Base-by-base conservation (phyloP, 2,888 invertebrate genomes). In the Cataglyphis rosenhaueri region DNA sequence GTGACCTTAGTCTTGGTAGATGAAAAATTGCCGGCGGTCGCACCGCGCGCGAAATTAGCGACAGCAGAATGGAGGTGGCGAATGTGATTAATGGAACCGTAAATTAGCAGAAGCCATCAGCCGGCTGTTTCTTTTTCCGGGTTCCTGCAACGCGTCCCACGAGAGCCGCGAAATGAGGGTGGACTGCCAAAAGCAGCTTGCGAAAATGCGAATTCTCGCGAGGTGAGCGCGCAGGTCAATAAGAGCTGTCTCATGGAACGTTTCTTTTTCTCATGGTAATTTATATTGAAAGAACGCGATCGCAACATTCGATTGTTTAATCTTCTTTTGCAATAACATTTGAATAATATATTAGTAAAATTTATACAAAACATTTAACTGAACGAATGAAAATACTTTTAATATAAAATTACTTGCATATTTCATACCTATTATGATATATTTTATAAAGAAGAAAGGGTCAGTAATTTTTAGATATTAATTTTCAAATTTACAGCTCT, bases 31-130 rank as follows among this genome's bases (percentile, higher is more conserved):
- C 85, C 44, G 57, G 75, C 66, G 65, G 79, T 66, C 79, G 75
- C 66, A 57, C 44, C 78, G 66, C 68, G 82, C 68, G 84, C 83
- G 84, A 84, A 89, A 89, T 88, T 89, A 89, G 87, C 89, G 86
- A 85, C 75, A 82, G 84, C 75, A 79, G 83, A 84, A 87, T 84
- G 87, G 85, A 85, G 81, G 73, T 81, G 71, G 82, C 87, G 84
- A 89, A 88, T 87, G 87, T 89, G 89, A 89, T 89, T 89, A 88
- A 89, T 89, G 89, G 81, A 73, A 75, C 83, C 82, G 86, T 85
- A 86, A 89, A 89, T 89, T 89, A 88, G 81, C 83, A 82, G 84
- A 78, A 86, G 89, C 86, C 84, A 85, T 82, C 86, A 82, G 68
- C 74, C 68, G 35, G 83, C 76, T 83, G 83, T 85, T 87, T 84